Percentiles rank a stretch among this genome's conserved stretches.
Conservation (phyloP, 1,140 invertebrate genomes). For the Drosophila mauritiana region DNA sequence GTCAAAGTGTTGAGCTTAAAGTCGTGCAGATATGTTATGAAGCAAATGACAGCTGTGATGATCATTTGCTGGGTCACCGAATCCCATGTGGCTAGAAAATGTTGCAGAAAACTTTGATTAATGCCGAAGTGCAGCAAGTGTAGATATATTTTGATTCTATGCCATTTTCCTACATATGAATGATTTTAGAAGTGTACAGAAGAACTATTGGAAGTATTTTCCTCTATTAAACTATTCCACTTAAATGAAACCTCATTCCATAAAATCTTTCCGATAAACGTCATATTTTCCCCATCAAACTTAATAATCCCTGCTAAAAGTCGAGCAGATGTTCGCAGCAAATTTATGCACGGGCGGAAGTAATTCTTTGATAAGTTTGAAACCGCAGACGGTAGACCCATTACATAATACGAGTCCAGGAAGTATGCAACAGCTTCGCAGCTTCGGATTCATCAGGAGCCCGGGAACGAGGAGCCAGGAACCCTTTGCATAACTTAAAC, state of each 20-base stretch:
- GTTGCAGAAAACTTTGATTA: background rate
- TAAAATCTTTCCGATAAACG: background rate
- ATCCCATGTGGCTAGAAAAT: background rate
- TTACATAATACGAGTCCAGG: conserved; percentile 49
- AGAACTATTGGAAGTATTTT: too few species aligned
- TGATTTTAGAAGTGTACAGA: background rate
- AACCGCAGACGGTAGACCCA: background rate
- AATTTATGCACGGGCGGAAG: conserved; percentile 37
- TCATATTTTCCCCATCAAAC: background rate
- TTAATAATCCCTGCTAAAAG: background rate
- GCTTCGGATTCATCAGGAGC: background rate
- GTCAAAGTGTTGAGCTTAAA: conserved; percentile 46
- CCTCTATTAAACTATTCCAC: too few species aligned
- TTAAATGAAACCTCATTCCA: too few species aligned
- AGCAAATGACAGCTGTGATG: conserved; percentile 6
- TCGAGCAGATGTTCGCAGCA: conserved; percentile 1
- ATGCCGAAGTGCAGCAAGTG: too few species aligned
- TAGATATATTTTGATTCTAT: background rate
- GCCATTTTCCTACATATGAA: background rate
- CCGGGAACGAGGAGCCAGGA: background rate
- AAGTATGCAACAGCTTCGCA: conserved; percentile 40
- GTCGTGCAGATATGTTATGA: conserved; percentile 12
- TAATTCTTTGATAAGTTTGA: conserved; percentile 19
- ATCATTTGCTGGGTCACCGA: conserved; percentile 10
- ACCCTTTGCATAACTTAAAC: conserved; percentile 33